A percentile compares a stretch with the other conserved stretches of the same genome.
Evolutionary conservation across 2,113 vertebrate species (phyloP).

Genomic region (Spheniscus mendiculus): DNA sequence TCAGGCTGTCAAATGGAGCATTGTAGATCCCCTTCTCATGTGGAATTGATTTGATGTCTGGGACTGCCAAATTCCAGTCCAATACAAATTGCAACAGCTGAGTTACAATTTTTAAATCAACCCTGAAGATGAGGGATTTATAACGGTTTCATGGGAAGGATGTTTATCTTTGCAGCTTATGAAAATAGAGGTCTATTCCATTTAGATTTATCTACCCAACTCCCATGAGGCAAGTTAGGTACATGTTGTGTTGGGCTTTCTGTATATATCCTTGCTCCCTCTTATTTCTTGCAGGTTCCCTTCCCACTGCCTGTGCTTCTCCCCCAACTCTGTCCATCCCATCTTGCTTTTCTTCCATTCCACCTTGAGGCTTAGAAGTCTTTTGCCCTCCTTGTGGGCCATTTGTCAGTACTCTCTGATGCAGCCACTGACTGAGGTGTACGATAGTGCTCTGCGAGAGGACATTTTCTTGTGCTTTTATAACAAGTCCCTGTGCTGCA

Average conservation of each 20-base stretch:
- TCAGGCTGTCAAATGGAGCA: neutral
- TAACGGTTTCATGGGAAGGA: slow-evolving; percentile 53
- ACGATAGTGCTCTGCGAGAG: neutral
- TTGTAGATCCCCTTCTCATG: slow-evolving; percentile 16
- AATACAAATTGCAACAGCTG: slow-evolving; percentile 58
- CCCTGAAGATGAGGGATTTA: slow-evolving; percentile 49
- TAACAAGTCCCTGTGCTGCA: neutral
- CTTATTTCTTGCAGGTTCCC: neutral
- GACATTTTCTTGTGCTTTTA: neutral
- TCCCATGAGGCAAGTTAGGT: neutral
- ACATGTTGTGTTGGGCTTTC: neutral
- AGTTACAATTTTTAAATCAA: slow-evolving; percentile 63
- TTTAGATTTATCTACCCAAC: neutral
- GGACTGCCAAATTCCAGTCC: slow-evolving; percentile 55
- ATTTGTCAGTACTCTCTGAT: neutral
- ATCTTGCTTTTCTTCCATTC: neutral
- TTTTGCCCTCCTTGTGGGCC: neutral
- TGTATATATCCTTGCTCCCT: neutral
- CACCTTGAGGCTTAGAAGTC: neutral
- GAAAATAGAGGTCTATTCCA: slow-evolving; percentile 24
- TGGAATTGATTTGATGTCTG: slow-evolving; percentile 53
- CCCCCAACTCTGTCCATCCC: neutral
- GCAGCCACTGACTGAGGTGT: neutral
- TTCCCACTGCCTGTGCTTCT: neutral
- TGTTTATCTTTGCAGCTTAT: slow-evolving; percentile 61